These are phyloP conservation scores for Saturnia japonica DNA, from an alignment of 2,888 invertebrate genomes.

Conservation along the genomic window DNA sequence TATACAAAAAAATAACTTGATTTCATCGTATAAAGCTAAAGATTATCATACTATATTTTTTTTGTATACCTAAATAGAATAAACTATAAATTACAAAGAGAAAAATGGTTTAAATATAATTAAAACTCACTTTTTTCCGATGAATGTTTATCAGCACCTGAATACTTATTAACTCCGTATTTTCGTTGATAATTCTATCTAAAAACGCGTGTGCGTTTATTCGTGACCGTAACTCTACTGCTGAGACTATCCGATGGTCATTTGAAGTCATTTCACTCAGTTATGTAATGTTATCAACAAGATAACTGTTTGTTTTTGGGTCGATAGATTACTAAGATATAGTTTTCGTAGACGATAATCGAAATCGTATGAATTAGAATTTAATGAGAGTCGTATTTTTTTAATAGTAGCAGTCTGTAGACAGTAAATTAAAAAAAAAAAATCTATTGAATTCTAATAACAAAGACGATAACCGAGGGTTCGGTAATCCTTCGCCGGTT, in stretches of 20 bases:
- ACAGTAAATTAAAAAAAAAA: too few relatives aligned
- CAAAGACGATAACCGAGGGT: too few relatives aligned
- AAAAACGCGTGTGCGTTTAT: background rate
- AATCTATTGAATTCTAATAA: too few relatives aligned
- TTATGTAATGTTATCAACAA: slow-evolving; percentile 1
- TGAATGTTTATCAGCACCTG: background rate
- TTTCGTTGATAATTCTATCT: background rate
- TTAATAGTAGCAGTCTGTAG: too few relatives aligned
- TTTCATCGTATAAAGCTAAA: too few relatives aligned
- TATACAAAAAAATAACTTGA: too few relatives aligned
- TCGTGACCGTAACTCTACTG: background rate
- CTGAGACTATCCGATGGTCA: background rate
- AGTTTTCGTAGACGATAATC: background rate
- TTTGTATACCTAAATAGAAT: too few relatives aligned
- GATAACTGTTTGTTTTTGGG: background rate
- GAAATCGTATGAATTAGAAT: too few relatives aligned
- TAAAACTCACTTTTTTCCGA: background rate
- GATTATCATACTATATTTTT: too few relatives aligned
- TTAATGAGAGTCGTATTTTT: too few relatives aligned
- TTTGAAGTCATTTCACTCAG: background rate
- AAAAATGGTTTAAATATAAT: background rate
- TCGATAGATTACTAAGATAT: background rate
- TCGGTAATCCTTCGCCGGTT: too few relatives aligned
- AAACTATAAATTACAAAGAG: too few relatives aligned
- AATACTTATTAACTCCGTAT: background rate